phyloP scores from a whole-genome alignment of 2,888 invertebrate genomes.

The Ypsolopha sequella region DNA sequence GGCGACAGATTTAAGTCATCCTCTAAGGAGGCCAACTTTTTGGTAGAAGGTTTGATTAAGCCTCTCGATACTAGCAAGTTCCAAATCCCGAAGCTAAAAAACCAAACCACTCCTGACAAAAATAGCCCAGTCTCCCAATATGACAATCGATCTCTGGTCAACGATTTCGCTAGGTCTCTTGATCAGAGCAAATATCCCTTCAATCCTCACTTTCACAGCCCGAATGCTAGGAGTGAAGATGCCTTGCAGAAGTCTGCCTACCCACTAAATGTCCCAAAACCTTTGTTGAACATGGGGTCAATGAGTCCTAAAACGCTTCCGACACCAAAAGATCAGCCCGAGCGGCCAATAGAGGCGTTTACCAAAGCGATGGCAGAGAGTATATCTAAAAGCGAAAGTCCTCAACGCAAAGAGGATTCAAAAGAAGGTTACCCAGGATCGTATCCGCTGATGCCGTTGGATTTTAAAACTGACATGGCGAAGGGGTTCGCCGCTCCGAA shows the following conservation, averaged over 20 bases:
- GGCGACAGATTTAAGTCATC: constrained; percentile 73
- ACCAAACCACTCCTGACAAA: constrained; percentile 60
- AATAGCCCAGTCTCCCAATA: constrained; percentile 50
- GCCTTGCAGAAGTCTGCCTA: constrained; percentile 53
- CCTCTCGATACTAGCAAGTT: constrained; percentile 84
- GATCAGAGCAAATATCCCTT: constrained; percentile 60
- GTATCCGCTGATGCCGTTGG: constrained; percentile 52
- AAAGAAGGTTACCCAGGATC: constrained; percentile 40
- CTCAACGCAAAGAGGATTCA: constrained; percentile 52
- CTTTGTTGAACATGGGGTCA: constrained; percentile 52
- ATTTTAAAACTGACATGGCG: constrained; percentile 58
- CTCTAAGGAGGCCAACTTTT: constrained; percentile 72
- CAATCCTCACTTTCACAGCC: constrained; percentile 45
- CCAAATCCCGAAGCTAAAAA: constrained; percentile 85
- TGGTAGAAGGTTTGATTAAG: constrained; percentile 82
- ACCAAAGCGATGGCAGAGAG: constrained; percentile 50
- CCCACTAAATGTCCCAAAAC: constrained; percentile 58
- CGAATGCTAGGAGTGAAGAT: constrained; percentile 41
- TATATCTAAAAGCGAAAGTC: constrained; percentile 44
- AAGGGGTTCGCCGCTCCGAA: constrained; percentile 61
- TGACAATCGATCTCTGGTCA: constrained; percentile 53
- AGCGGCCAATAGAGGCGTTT: constrained; percentile 41
- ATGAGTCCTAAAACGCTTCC: constrained; percentile 52
- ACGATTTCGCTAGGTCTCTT: constrained; percentile 51
- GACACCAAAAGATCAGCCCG: constrained; percentile 37